Base-by-base conservation (phyloP, 1,140 invertebrate genomes). In the Trichoplusia ni region DNA sequence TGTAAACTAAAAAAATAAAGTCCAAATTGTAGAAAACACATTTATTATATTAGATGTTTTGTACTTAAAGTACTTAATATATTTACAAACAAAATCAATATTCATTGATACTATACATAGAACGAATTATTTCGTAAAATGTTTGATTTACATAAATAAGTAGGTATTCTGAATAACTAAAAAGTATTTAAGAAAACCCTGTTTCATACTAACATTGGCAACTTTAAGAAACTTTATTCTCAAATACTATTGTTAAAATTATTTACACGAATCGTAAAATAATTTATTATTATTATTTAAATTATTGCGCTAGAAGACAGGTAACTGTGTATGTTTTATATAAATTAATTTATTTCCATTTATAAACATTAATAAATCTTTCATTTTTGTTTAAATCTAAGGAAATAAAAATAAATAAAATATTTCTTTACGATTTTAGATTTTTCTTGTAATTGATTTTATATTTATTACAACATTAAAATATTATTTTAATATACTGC, bases 11-110 rank as follows among this genome's bases (percentile, higher is more conserved):
- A 49, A 33, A 37, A 5, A 40, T 27, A 56, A 56, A 6, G n/a
- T 7, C 0, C 7, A 9, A 25, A n/a, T 27, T 51, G 47, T 59
- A 59, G 25, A 71, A 71, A 71, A 71, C 46, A 71, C 64, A 64
- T 71, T 67, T 71, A 71, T 64, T 66, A 21, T 54, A 54, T 54
- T 40, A 54, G 21, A 25, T 25, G 25, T 58, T 31, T 71, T 67
- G 69, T 71, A 71, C 69, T 67, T 61, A 67, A 64, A 71, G 69
- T 71, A 71, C 69, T 64, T 71, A 23, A 56, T 64, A 67, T 71
- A 67, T 65, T 66, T 61, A 58, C 54, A 58, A 58, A 58, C 38
- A 23, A 58, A 58, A 58, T 29, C 54, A 42, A 27, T 58, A 23
- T 42, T 38, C 11, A 56, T 56, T 56, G 53, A 40, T 42, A 58